Percentiles rank a stretch among this genome's conserved stretches.
These are phyloP conservation scores for Scophthalmus maximus DNA, from an alignment of 2,113 vertebrate species.

Conservation along the genomic window DNA sequence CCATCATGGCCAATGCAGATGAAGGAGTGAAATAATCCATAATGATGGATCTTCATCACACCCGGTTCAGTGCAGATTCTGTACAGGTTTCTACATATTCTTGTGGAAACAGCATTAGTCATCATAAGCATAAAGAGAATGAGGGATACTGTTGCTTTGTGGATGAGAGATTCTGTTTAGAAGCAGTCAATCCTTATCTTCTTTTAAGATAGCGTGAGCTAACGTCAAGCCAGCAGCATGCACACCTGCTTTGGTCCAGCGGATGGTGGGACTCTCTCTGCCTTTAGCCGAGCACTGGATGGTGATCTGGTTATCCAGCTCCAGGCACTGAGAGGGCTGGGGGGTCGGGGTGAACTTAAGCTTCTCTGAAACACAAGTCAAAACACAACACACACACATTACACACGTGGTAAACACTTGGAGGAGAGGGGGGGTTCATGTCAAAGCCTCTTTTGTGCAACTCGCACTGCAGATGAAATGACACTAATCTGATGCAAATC, in stretches of 20 bases:
- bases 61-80: not conserved
- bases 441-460: constrained; percentile 46
- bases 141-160: not conserved
- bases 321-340: constrained; percentile 92
- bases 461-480: constrained; percentile 30
- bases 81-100: constrained; percentile 18
- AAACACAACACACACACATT: constrained; percentile 28
- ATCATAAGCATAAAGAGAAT: constrained; percentile 5
- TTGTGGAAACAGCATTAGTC: constrained; percentile 20
- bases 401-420: constrained; percentile 12
- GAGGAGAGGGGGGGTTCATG: not conserved
- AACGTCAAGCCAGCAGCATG: not conserved
- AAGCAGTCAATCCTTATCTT: constrained; percentile 8
- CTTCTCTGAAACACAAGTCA: constrained; percentile 86
- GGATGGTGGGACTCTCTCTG: constrained; percentile 89
- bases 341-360: constrained; percentile 96
- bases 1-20: constrained; percentile 18
- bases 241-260: constrained; percentile 93
- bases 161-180: not conserved
- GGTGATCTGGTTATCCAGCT: constrained; percentile 90
- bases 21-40: constrained; percentile 17
- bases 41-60: constrained; percentile 15
- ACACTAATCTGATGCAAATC: constrained; percentile 36
- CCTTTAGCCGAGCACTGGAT: constrained; percentile 94
- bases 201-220: not conserved